Conservation (phyloP, 1,140 invertebrate genomes). For the Babylonia areolata region DNA sequence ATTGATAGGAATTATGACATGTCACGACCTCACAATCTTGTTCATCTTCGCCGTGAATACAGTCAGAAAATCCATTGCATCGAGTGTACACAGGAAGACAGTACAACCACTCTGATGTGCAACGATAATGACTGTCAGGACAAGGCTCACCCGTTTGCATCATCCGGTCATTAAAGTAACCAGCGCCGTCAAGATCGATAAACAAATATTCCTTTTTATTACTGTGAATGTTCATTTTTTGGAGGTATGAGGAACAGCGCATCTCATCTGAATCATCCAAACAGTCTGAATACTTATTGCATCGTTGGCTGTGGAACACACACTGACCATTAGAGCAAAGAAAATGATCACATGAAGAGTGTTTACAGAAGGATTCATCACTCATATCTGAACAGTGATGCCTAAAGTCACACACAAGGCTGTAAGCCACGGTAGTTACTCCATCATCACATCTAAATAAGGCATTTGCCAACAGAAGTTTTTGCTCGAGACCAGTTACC, state of each 20-base stretch:
- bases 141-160: neutral
- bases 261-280: slow-evolving; percentile 5
- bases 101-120: neutral
- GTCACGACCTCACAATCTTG: neutral
- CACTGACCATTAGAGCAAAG: neutral
- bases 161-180: neutral
- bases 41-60: neutral
- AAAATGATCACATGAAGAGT: neutral
- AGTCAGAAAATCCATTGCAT: neutral
- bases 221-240: neutral
- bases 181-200: neutral
- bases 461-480: too few species aligned
- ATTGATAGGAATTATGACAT: slow-evolving; percentile 5
- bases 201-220: neutral
- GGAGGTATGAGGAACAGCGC: neutral
- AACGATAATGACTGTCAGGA: neutral
- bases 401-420: slow-evolving; percentile 16
- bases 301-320: neutral
- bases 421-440: neutral
- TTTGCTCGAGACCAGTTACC: too few species aligned
- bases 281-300: neutral
- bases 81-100: neutral
- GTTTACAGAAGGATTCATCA: slow-evolving; percentile 7
- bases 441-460: neutral
- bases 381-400: neutral